phyloP scores from a whole-genome alignment of 2,113 vertebrate genomes.

The Mastomys coucha region DNA sequence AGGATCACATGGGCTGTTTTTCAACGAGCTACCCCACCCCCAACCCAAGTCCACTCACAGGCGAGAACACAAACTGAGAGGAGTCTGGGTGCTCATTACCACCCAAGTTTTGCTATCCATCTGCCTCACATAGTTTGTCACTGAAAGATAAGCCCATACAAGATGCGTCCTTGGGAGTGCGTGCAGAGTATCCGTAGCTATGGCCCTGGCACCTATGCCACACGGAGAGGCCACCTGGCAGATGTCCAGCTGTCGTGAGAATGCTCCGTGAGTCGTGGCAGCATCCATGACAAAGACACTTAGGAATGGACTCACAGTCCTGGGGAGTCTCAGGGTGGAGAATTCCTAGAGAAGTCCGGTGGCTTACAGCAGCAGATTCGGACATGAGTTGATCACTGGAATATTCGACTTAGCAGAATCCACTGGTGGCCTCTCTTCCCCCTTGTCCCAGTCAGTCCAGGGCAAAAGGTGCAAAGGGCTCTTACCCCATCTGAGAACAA shows the following conservation, averaged over 20 bases:
- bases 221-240: neutral
- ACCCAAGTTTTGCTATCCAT: neutral
- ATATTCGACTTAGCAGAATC: neutral
- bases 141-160: rapidly evolving
- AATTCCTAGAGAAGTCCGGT: rapidly evolving
- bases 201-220: no score
- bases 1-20: neutral
- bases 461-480: neutral
- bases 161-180: neutral
- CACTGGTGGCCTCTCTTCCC: neutral
- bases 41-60: neutral
- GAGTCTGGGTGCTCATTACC: neutral
- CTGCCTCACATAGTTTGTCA: neutral
- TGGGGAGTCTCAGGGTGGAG: neutral
- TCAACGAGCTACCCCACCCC: neutral
- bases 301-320: neutral
- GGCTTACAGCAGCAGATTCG: neutral
- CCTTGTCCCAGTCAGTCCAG: neutral
- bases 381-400: rapidly evolving
- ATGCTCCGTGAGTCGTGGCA: neutral
- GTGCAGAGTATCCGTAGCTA: neutral
- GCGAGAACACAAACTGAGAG: neutral
- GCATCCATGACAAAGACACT: neutral
- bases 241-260: rapidly evolving
- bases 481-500: neutral